Evolutionary conservation across 2,888 invertebrate genomes (phyloP).

Genomic region (Pantelozetes paolii): DNA sequence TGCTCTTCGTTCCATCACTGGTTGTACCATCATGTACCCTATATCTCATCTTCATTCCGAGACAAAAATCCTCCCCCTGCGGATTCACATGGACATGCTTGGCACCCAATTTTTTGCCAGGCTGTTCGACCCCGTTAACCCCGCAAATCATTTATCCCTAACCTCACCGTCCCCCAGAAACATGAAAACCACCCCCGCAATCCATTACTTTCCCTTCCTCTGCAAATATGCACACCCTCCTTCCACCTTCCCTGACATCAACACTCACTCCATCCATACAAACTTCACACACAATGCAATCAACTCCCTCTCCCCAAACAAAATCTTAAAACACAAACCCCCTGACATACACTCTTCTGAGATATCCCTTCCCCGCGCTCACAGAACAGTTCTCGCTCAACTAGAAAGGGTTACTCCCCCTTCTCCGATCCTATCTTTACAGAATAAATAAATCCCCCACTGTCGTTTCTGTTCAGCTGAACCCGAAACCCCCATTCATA

Average conservation of each 20-base stretch:
- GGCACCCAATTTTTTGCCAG: constrained; percentile 1
- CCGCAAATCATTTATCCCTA: background rate
- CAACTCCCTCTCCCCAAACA: background rate
- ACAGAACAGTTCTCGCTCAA: background rate
- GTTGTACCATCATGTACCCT: background rate
- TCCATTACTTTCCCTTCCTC: background rate
- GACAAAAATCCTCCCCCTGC: background rate
- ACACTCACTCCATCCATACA: background rate
- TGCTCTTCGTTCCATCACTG: background rate
- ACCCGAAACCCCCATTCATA: background rate
- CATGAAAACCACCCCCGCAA: background rate
- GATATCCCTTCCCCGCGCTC: background rate
- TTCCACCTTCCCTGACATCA: background rate
- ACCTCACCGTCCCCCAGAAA: background rate
- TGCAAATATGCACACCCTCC: background rate
- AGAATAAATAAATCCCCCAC: constrained; percentile 1
- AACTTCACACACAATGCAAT: background rate
- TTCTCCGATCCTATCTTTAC: background rate
- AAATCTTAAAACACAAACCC: background rate
- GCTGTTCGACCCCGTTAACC: background rate
- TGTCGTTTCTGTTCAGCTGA: background rate
- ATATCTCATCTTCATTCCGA: background rate
- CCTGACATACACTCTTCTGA: background rate
- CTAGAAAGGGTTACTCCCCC: background rate
- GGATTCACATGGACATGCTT: background rate